Percentiles rank a stretch among this genome's conserved stretches.
Evolutionary conservation across 1,140 invertebrate genomes (phyloP).

Genomic region (Spodoptera litura): DNA sequence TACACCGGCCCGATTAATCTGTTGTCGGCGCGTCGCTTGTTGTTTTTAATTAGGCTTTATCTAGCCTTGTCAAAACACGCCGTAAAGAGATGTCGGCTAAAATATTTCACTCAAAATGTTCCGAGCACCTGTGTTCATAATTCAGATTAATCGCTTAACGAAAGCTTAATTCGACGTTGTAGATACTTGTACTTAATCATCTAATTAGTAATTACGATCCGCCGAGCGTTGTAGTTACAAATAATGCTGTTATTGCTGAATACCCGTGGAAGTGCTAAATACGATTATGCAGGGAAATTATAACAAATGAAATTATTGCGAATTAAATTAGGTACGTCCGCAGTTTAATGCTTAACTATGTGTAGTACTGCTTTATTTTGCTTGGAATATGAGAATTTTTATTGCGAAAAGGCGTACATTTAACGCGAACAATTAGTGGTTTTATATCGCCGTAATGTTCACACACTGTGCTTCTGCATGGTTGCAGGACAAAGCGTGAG

Average conservation of each 20-base stretch:
- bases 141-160: slow-evolving; percentile 21
- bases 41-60: slow-evolving; percentile 40
- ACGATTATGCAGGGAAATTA: slow-evolving; percentile 46
- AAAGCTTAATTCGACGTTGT: slow-evolving; percentile 16
- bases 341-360: slow-evolving; percentile 26
- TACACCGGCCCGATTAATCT: slow-evolving; percentile 29
- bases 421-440: slow-evolving; percentile 72
- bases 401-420: slow-evolving; percentile 60
- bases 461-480: slow-evolving; percentile 58
- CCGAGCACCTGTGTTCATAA: slow-evolving; percentile 3
- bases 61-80: slow-evolving; percentile 24
- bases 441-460: slow-evolving; percentile 65
- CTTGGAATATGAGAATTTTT: slow-evolving; percentile 34
- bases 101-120: slow-evolving; percentile 9
- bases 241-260: slow-evolving; percentile 42
- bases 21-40: background rate
- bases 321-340: slow-evolving; percentile 48
- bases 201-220: slow-evolving; percentile 43
- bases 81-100: background rate
- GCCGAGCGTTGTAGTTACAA: slow-evolving; percentile 26
- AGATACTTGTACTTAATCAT: slow-evolving; percentile 5
- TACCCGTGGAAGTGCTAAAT: slow-evolving; percentile 44
- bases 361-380: slow-evolving; percentile 26
- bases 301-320: slow-evolving; percentile 50
- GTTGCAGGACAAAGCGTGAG: slow-evolving; percentile 60